phyloP scores from a whole-genome alignment of 1,140 invertebrate species.

The Ceratosolen solmsi region DNA sequence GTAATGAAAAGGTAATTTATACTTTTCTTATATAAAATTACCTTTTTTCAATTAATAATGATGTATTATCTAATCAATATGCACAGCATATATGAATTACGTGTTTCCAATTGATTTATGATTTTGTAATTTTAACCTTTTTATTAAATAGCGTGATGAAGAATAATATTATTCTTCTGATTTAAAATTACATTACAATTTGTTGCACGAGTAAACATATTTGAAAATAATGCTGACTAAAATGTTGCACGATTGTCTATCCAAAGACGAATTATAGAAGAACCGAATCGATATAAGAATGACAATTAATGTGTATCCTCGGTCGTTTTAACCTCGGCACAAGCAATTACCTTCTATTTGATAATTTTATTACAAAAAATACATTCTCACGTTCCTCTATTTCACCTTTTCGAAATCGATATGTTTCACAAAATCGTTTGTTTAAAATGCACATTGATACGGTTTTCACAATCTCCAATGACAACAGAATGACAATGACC shows the following conservation, averaged over 20 bases:
- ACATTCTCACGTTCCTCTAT: not conserved
- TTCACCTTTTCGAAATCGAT: not conserved
- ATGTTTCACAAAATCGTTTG: slow-evolving; percentile 9
- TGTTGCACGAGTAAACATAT: not conserved
- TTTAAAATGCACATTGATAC: not conserved
- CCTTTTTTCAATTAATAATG: no score
- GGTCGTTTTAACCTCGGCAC: slow-evolving; percentile 35
- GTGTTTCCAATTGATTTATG: no score
- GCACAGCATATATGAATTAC: no score
- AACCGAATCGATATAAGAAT: slow-evolving; percentile 30
- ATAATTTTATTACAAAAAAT: not conserved
- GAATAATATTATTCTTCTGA: no score
- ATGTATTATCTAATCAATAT: no score
- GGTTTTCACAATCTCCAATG: not conserved
- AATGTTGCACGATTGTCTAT: not conserved
- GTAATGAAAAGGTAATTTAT: no score
- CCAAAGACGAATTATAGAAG: not conserved
- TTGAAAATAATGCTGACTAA: slow-evolving; percentile 5
- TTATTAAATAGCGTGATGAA: no score
- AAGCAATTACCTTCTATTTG: not conserved
- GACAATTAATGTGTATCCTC: slow-evolving; percentile 33
- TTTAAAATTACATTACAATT: no score
- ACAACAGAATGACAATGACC: not conserved
- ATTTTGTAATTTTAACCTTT: no score
- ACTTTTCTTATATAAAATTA: no score